A percentile compares a stretch with the other conserved stretches of the same genome.
phyloP scores from a whole-genome alignment of 2,113 vertebrate genomes.

The Myiagra hebetior region DNA sequence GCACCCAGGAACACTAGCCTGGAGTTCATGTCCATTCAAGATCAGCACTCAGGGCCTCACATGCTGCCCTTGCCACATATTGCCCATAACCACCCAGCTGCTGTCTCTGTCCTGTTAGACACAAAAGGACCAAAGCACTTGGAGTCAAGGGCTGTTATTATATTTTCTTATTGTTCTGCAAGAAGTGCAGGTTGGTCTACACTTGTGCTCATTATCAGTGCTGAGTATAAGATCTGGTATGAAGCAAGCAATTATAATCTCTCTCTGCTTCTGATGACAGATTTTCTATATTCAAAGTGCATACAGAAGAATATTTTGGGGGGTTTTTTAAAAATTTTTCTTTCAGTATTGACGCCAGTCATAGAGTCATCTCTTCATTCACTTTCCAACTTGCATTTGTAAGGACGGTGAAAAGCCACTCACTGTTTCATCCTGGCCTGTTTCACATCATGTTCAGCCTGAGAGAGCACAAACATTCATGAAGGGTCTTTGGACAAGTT shows the following conservation, averaged over 20 bases:
- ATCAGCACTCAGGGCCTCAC: neutral
- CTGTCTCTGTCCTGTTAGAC: neutral
- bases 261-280: neutral
- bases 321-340: accelerated
- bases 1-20: neutral
- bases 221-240: neutral
- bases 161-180: neutral
- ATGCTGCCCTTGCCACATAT: accelerated
- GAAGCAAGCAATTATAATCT: neutral
- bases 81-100: neutral
- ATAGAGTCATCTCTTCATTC: neutral
- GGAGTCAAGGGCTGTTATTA: neutral
- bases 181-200: neutral
- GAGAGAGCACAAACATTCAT: neutral
- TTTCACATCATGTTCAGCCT: neutral
- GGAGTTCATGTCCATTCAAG: neutral
- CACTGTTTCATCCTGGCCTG: neutral
- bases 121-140: neutral
- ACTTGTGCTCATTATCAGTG: neutral
- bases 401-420: neutral
- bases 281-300: neutral
- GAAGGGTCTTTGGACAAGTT: neutral
- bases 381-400: neutral
- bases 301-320: neutral
- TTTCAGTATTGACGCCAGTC: neutral